Base-by-base conservation (phyloP, 2,797 vertebrate species). In the Channallabes apus region DNA sequence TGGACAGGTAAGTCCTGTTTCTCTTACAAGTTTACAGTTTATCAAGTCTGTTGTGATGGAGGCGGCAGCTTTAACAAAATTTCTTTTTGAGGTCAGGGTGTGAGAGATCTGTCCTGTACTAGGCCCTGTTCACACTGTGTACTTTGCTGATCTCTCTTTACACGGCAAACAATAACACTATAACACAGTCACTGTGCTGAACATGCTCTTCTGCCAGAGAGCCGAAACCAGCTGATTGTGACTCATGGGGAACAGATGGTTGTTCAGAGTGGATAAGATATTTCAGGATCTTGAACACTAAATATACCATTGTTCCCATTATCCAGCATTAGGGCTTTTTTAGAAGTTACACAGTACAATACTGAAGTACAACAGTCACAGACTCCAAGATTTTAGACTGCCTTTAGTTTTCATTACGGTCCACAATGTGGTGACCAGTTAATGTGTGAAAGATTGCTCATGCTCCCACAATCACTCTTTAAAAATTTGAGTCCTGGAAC, bases 101-200 rank as follows among this genome's bases (percentile, higher is more conserved):
- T 20, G n/a, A 32, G 8, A 22, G 17, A 32, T 9, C n/a, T 14
- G 75, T 24, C 56, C 29, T 78, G 24, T 29, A 38, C 8, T 35
- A 6, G 27, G 18, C 1, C 58, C 24, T 59, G 59, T 65, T 54
- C 61, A 77, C 81, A 62, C 51, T 22, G 27, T 29, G 41, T 38
- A 69, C 35, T 68, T 59, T 32, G 27, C 78, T 77, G 27, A 84
- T 62, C 62, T 64, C 58, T 15, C 71, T 65, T 78, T 61, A 46
- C 51, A 51, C 29, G 68, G 32, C 12, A 1, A 65, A 80, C 54
- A 38, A 62, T 85, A 68, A 67, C 11, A 75, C 27, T n/a, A 38
- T 76, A 68, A 58, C 6, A 56, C 32, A 65, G 17, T 17, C 73
- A 56, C 46, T 22, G 73, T 77, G 27, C 27, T 54, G 58, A 59